Conservation (phyloP, 2,797 vertebrate species). For the Cetoscarus ocellatus region DNA sequence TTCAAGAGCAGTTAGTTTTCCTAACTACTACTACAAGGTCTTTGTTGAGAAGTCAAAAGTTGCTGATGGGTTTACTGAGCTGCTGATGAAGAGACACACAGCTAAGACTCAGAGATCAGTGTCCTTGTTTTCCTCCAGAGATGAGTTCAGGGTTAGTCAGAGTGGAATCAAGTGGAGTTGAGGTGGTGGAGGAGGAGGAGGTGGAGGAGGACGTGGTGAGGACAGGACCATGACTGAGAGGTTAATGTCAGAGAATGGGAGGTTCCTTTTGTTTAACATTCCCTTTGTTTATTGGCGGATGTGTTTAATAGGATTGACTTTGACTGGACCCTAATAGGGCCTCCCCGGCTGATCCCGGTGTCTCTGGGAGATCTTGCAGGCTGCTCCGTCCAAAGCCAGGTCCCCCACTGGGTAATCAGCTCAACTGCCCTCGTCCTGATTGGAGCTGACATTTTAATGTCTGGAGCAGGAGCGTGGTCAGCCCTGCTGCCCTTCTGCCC, state of each 20-base stretch:
- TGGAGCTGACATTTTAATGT: constrained; percentile 91
- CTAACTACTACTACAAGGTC: constrained; percentile 14
- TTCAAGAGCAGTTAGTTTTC: constrained; percentile 21
- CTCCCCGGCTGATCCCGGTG: constrained; percentile 78
- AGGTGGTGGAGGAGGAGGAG: constrained; percentile 42
- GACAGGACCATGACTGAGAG: constrained; percentile 79
- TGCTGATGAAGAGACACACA: constrained; percentile 9
- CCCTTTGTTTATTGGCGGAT: constrained; percentile 89
- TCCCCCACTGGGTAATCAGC: constrained; percentile 85
- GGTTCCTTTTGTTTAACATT: constrained; percentile 90
- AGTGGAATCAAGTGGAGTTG: constrained; percentile 58
- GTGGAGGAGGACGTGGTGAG: constrained; percentile 53
- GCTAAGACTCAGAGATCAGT: neutral
- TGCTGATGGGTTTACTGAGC: constrained; percentile 2
- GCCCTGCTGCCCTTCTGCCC: constrained; percentile 85
- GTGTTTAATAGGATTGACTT: constrained; percentile 89
- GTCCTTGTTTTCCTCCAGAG: constrained; percentile 12
- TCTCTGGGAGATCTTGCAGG: constrained; percentile 83
- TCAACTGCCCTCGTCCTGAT: constrained; percentile 87
- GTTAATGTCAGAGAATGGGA: constrained; percentile 87
- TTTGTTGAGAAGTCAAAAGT: constrained; percentile 32
- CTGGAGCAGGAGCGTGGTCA: constrained; percentile 87
- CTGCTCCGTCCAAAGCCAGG: constrained; percentile 80
- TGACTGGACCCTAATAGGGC: constrained; percentile 87
- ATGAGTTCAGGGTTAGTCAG: constrained; percentile 42